Conservation (phyloP, 1,140 invertebrate species). For the Glossosoma conforme region DNA sequence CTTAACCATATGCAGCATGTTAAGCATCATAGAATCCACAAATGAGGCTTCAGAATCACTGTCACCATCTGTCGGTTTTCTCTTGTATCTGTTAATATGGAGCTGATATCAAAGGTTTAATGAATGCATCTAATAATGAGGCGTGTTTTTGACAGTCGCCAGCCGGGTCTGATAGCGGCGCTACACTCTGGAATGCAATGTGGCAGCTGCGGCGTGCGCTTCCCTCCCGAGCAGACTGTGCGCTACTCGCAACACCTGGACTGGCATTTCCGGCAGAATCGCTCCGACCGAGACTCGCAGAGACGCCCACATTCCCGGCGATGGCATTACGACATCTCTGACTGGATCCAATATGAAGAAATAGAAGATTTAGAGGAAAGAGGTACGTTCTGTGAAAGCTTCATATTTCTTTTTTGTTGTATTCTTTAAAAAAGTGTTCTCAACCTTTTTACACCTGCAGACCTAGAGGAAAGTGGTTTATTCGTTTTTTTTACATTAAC, state of each 20-base stretch:
- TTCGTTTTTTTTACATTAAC: no score
- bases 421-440: neutral
- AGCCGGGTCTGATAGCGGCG: slow-evolving; percentile 59
- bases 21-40: no score
- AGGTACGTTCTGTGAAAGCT: slow-evolving; percentile 61
- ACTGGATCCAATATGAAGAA: slow-evolving; percentile 94
- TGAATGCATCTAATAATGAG: neutral
- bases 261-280: slow-evolving; percentile 95
- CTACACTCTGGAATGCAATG: slow-evolving; percentile 91
- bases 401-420: neutral
- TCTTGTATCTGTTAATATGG: neutral
- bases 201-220: slow-evolving; percentile 87
- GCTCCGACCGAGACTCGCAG: slow-evolving; percentile 77
- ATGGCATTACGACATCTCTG: slow-evolving; percentile 86
- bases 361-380: slow-evolving; percentile 89
- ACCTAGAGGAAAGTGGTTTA: no score
- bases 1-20: no score
- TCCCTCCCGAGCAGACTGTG: slow-evolving; percentile 80
- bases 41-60: no score
- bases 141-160: slow-evolving; percentile 51
- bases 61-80: neutral
- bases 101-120: neutral
- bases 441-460: no score
- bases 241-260: slow-evolving; percentile 90
- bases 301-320: slow-evolving; percentile 75